Base-by-base conservation (phyloP, 2,113 vertebrate genomes). In the Apteryx mantelli region DNA sequence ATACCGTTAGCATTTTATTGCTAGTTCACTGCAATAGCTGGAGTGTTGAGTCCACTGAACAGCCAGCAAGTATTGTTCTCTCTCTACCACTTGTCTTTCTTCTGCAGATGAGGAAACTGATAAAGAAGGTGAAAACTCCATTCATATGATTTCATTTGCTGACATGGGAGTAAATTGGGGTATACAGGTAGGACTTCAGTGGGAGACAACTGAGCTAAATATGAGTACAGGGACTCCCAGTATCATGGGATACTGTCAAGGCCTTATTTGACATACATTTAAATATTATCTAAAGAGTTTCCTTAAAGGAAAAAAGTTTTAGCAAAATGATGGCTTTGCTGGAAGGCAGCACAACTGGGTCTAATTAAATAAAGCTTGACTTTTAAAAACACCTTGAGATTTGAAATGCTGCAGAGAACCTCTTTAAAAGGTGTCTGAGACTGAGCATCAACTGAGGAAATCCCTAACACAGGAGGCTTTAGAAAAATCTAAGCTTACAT, bases 341-440 rank as follows among this genome's bases (percentile, higher is more conserved):
- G 65, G 69, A 44, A 84, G 52, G 69, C 70, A 87, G 70, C 44
- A 77, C 65, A 82, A 95, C 76, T 85, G 93, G 89, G 92, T 94
- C 48, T n/a, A 93, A 76, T 91, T 76, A 89, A 91, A 89, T 88
- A 89, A 85, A 95, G 55, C 22, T 38, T 65, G 78, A 79, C 76
- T 93, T 95, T 96, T 82, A 93, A 93, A 95, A 87, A 83, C 48
- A 66, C 75, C 40, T 58, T 82, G 92, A 93, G 95, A 91, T 89
- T 95, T 89, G 91, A 92, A 48, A 92, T 85, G 56, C 66, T 91
- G 75, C 82, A 94, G 78, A 94, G 40, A 93, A 16, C 19, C 74
- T 64, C 77, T 95, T 93, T 86, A 88, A 86, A 90, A 92, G 74
- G 61, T 94, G 80, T 73, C 80, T 84, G 92, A 87, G 69, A 34